Evolutionary conservation across 1,140 invertebrate species (phyloP).

Genomic region (Drosophila mojavensis): DNA sequence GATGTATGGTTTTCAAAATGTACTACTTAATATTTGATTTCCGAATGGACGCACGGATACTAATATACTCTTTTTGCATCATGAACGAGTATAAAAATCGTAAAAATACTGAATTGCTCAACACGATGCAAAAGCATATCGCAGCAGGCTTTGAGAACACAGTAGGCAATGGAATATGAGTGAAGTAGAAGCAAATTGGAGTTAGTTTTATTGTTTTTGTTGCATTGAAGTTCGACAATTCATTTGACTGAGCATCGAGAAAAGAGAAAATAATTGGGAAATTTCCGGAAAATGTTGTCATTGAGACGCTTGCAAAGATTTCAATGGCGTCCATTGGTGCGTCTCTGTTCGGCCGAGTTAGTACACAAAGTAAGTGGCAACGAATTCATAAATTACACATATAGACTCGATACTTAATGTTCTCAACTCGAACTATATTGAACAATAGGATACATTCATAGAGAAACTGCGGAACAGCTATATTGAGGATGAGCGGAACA

Average conservation of each 20-base stretch:
- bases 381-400: not conserved
- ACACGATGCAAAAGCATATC: too few relatives aligned
- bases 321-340: conserved; percentile 42
- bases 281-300: conserved; percentile 44
- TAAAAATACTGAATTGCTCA: too few relatives aligned
- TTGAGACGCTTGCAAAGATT: conserved; percentile 48
- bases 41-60: too few relatives aligned
- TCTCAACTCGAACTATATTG: not conserved
- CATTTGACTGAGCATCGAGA: conserved; percentile 23
- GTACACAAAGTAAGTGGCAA: conserved; percentile 51
- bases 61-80: too few relatives aligned
- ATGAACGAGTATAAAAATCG: too few relatives aligned
- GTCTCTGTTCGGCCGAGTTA: conserved; percentile 56
- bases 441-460: conserved; percentile 57
- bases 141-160: not conserved
- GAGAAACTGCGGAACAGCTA: conserved; percentile 60
- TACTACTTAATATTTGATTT: too few relatives aligned
- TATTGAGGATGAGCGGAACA: conserved; percentile 60
- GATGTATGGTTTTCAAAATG: too few relatives aligned
- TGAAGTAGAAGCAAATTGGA: not conserved
- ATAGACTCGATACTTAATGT: not conserved
- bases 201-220: conserved; percentile 9
- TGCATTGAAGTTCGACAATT: conserved; percentile 27
- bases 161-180: conserved; percentile 17
- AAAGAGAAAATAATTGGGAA: conserved; percentile 26